Evolutionary conservation across 2,797 vertebrate genomes (phyloP), one percentile per base, ranked within the genome.

Genomic region (Prunella strophiata): DNA sequence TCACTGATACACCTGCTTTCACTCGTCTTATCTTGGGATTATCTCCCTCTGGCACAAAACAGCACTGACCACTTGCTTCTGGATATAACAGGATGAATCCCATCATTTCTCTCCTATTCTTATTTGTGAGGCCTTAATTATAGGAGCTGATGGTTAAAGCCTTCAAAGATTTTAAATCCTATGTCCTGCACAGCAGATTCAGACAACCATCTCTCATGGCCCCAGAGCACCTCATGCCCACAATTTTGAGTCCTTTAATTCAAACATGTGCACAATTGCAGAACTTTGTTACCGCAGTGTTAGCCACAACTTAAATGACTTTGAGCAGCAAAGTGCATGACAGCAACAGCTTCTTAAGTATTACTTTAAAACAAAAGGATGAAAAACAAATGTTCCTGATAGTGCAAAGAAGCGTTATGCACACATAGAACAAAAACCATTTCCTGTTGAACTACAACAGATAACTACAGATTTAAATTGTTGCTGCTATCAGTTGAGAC

Each of bases 401-500:
- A 34, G 7, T 10, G 8, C 3, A 67, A 85, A 88, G 13, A 57
- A 29, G 2, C 23, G 1, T 63, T 77, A 27, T 11, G 32, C 9
- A 38, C 6, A 57, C 0, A 2, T 0, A 91, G 13, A 89, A 48
- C 16, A 79, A 55, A 74, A 55, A 59, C 32, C 0, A 40, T 38
- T 62, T 92, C 32, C 27, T 52, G 5, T 40, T 66, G 36, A 58
- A 76, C 29, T 63, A 32, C 23, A 55, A 55, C 6, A 85, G 11
- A 9, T n/a, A 68, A 43, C 29, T 54, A 68, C 27, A 79, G 43
- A 62, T 88, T 83, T 58, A 70, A 80, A 55, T 30, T 29, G 8
- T 18, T 45, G 11, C 12, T 1, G 0, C 21, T n/a, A 29, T 18
- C 30, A 40, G 0, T 2, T 32, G 34, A 89, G 32, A 50, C 0